A percentile compares a stretch with the other conserved stretches of the same genome.
Evolutionary conservation across 2,888 invertebrate genomes (phyloP).

Genomic region (Diarsia brunnea): DNA sequence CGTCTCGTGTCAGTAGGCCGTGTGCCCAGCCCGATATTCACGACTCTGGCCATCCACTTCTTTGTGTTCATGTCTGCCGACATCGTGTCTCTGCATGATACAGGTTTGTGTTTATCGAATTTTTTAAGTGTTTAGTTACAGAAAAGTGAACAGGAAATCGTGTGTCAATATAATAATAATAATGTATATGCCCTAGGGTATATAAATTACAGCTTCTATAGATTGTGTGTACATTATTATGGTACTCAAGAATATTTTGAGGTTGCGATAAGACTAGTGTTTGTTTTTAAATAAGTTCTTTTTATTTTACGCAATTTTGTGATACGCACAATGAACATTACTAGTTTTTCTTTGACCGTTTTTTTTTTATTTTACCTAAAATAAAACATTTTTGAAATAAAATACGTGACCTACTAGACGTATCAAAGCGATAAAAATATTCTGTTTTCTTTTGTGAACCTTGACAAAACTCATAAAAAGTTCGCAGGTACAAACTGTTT

Average conservation of each 20-base stretch:
- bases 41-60: conserved; percentile 70
- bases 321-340: not conserved
- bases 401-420: not conserved
- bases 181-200: not conserved
- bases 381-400: not conserved
- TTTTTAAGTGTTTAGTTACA: not conserved
- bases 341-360: not conserved
- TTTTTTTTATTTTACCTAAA: not conserved
- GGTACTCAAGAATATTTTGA: not conserved
- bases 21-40: conserved; percentile 69
- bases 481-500: not conserved
- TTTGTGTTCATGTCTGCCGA: conserved; percentile 72
- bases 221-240: not conserved
- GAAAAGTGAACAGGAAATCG: too few species aligned
- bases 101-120: conserved; percentile 61
- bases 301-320: not conserved
- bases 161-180: too few species aligned
- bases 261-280: not conserved
- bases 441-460: not conserved
- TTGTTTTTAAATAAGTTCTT: not conserved
- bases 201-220: not conserved
- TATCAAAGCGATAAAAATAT: not conserved
- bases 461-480: not conserved
- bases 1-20: conserved; percentile 71
- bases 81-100: conserved; percentile 76